Conservation (phyloP, 1,140 invertebrate species). For the Drosophila paulistorum region DNA sequence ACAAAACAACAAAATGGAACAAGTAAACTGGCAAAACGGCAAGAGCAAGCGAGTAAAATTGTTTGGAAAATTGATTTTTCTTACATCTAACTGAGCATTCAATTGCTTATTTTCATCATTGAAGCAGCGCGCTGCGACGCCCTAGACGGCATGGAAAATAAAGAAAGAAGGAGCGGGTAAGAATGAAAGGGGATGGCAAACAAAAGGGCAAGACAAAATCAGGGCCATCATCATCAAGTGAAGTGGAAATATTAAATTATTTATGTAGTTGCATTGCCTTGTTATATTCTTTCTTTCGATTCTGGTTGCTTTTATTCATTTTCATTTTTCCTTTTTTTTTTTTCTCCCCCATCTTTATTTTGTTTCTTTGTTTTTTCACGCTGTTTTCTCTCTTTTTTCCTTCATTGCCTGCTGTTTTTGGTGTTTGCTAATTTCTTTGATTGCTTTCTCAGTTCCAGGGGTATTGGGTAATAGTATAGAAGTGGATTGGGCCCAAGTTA, state of each 20-base stretch:
- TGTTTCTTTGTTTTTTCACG: constrained; percentile 51
- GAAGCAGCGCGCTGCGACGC: neutral
- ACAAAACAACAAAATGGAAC: neutral
- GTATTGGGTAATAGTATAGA: neutral
- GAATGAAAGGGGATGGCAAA: constrained; percentile 47
- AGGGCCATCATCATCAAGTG: constrained; percentile 51
- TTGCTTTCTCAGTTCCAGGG: constrained; percentile 67
- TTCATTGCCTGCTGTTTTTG: constrained; percentile 60
- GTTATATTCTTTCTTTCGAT: constrained; percentile 64
- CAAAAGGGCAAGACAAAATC: constrained; percentile 29
- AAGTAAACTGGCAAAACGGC: constrained; percentile 39
- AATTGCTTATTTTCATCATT: constrained; percentile 75
- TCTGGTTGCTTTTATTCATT: constrained; percentile 19
- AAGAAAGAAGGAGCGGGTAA: neutral
- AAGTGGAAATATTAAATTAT: constrained; percentile 82
- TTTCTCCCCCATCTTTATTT: constrained; percentile 25
- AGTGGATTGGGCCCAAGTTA: neutral
- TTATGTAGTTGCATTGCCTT: constrained; percentile 77
- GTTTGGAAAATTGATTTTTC: constrained; percentile 82
- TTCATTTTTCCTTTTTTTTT: constrained; percentile 44
- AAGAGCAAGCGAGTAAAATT: constrained; percentile 60
- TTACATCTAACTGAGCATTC: constrained; percentile 82
- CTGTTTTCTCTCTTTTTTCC: constrained; percentile 37
- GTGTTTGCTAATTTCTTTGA: constrained; percentile 81
- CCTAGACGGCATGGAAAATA: constrained; percentile 11